Conservation (phyloP, 2,888 invertebrate genomes). For the Cremastinae sp. region DNA sequence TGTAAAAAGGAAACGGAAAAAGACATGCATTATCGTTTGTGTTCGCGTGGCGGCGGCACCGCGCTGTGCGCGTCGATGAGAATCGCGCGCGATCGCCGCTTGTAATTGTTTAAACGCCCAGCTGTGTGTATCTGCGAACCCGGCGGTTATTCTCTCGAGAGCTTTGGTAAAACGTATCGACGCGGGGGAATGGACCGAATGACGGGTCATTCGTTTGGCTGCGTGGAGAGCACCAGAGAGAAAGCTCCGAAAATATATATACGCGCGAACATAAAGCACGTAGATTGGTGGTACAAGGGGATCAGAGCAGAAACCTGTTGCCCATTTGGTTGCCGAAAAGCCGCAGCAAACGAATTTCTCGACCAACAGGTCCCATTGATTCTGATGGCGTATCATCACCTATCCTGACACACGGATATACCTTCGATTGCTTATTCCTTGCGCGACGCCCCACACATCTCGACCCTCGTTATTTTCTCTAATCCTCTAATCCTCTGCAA, state of each 20-base stretch:
- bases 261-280: neutral
- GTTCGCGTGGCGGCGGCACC: constrained; percentile 26
- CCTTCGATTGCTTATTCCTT: neutral
- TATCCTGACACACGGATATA: neutral
- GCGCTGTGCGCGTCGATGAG: constrained; percentile 36
- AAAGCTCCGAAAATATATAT: constrained; percentile 10
- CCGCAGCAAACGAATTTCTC: constrained; percentile 48
- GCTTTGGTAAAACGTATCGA: constrained; percentile 56
- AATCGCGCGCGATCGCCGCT: constrained; percentile 49
- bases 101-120: constrained; percentile 53
- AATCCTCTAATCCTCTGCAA: no score
- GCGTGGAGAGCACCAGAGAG: constrained; percentile 11
- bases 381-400: constrained; percentile 32
- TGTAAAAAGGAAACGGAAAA: constrained; percentile 10
- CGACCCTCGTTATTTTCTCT: no score
- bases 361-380: constrained; percentile 46
- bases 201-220: constrained; percentile 56
- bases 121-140: constrained; percentile 21
- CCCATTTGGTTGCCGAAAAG: constrained; percentile 38
- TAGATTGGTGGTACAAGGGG: constrained; percentile 27
- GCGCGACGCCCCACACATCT: neutral
- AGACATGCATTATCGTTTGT: no score
- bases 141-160: constrained; percentile 52
- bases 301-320: constrained; percentile 55
- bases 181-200: constrained; percentile 54